Conservation (phyloP, 2,797 vertebrate genomes). For the Chloroceryle amazona region DNA sequence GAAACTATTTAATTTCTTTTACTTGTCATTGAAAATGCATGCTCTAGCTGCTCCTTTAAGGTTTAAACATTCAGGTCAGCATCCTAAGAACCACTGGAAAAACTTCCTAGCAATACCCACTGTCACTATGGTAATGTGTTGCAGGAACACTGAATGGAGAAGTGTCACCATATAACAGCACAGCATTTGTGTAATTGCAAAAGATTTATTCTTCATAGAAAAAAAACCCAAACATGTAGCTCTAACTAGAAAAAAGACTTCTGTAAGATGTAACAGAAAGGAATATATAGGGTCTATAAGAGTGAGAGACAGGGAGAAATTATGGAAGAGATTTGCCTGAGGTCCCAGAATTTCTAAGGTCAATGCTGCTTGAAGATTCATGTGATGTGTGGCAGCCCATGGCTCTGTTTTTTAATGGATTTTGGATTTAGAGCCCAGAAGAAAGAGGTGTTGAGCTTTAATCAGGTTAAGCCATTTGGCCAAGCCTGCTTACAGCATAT, state of each 20-base stretch:
- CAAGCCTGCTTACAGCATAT: slow-evolving; percentile 55
- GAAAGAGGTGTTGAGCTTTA: slow-evolving; percentile 48
- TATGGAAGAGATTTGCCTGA: neutral
- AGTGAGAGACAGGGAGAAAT: neutral
- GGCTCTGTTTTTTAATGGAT: neutral
- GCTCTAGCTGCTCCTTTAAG: rapidly evolving
- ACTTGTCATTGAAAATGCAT: neutral
- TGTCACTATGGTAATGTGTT: neutral
- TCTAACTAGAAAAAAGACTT: neutral
- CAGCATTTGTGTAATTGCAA: neutral
- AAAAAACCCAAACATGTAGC: neutral
- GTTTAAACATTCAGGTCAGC: neutral
- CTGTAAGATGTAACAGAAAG: neutral
- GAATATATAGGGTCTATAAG: rapidly evolving
- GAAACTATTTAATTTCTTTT: neutral
- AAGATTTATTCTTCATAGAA: neutral
- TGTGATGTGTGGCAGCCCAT: neutral
- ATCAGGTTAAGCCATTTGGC: slow-evolving; percentile 38
- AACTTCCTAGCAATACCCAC: neutral
- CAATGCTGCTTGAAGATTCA: neutral
- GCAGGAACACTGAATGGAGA: neutral
- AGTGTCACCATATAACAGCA: neutral
- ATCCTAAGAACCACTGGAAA: neutral
- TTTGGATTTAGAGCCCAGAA: slow-evolving; percentile 46
- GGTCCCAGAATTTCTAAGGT: neutral